Evolutionary conservation across 2,888 invertebrate genomes (phyloP), one percentile per base, ranked within the genome.

Genomic region (Physocephala rufipes): DNA sequence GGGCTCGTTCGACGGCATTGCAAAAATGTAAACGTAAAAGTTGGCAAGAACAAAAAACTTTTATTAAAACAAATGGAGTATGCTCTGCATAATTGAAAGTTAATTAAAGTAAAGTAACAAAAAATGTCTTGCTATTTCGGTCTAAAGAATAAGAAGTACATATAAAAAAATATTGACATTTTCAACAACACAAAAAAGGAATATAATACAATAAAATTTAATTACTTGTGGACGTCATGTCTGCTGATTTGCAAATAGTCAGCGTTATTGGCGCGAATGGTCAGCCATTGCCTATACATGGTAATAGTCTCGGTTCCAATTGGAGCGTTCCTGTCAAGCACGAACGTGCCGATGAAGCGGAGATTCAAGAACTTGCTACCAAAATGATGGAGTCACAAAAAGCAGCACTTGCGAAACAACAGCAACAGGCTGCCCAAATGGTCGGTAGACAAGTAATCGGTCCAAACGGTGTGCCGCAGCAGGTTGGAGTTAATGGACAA

Each of bases 301-400:
- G 84, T 71, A 84, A 76, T 68, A 81, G 81, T n/a, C 73, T 85
- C 65, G 85, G 85, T 49, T 80, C 80, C 5, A 75, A 78, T 1
- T 75, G 78, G 75, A 77, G 78, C 2, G 78, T 78, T 1, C 81
- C 79, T 9, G 84, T 86, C 4, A 86, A 86, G 72, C 84, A 86
- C 75, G 86, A 86, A 76, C 82, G 86, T 2, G 83, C 85, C 70
- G 94, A 95, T 88, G 95, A 95, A 85, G 93, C 93, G 78, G 95
- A 95, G 88, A 95, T 95, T 82, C 89, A 91, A 82, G 94, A 93
- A 86, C 84, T 95, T 87, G 95, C 95, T 77, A 93, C 93, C 80
- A 94, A 94, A 87, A 92, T 95, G 91, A 90, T 92, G 86, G 94
- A 95, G 87, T 92, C 92, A 73, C 91, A 94, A 85, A 92, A 92